Base-by-base conservation (phyloP, 2,888 invertebrate species). In the Seira sanloemensis region DNA sequence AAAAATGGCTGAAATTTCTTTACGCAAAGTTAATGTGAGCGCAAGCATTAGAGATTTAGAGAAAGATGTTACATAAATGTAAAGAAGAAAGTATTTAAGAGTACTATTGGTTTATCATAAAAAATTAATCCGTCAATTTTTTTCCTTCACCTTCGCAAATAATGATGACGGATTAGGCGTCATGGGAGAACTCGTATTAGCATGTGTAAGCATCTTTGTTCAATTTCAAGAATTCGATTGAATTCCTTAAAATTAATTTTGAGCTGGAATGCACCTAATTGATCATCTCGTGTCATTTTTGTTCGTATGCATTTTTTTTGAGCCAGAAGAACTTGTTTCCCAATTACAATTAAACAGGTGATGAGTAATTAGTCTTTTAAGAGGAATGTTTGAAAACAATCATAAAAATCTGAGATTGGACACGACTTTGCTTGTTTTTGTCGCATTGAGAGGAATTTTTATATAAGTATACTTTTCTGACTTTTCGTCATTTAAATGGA, bases 201-300 rank as follows among this genome's bases (percentile, higher is more conserved):
- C 24, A 18, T 27, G 25, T 21, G 26, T 69, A 69, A 27, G 69
- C 69, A 73, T 73, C 25, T 46, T 54, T 54, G 46, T 26, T 37
- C 0, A 18, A 50, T n/a, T 50, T 18, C 50, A 50, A 18, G 50
- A 7, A 73, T 54, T 2, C 54, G 1, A 24, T 54, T 25, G n/a
- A 24, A 27, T 74, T 65, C 75, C 27, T 65, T 37, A 50, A 50
- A 50, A 50, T n/a, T 50, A 12, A 50, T 50, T 12, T n/a, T 50
- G 50, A 50, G 50, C 12, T 50, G 50, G 19, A 26, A 68, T 68
- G 68, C 12, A 4, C 27, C 18, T 27, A 18, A 27, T n/a, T 68
- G 27, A 26, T 26, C 26, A 27, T 25, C n/a, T 68, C 68, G 68
- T 68, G 68, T 24, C 27, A 12, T 26, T 23, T 18, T 37, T 66